phyloP scores from a whole-genome alignment of 2,797 vertebrate genomes.

The Aldrovandia affinis region DNA sequence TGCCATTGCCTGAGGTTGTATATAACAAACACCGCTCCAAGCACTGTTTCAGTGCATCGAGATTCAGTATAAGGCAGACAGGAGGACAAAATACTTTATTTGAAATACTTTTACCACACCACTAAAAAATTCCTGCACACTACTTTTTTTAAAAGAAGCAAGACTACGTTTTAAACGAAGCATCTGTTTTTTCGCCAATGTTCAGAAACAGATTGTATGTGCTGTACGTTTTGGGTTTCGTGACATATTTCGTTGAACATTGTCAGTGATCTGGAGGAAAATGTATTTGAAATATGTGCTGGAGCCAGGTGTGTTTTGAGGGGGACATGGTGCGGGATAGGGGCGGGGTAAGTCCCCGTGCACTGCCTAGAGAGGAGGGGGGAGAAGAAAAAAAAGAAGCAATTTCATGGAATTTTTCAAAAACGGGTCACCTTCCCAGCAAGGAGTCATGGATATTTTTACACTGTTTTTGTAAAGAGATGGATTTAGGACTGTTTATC shows the following conservation, averaged over 20 bases:
- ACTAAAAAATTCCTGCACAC: background rate
- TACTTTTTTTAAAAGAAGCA: too few relatives aligned
- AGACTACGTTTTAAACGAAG: background rate
- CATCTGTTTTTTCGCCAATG: background rate
- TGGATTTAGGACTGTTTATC: background rate
- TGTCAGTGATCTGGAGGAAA: too few relatives aligned
- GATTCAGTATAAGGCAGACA: background rate
- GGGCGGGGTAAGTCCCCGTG: too few relatives aligned
- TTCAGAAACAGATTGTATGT: background rate
- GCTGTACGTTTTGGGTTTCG: background rate
- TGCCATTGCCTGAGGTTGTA: background rate
- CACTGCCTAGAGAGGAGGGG: too few relatives aligned
- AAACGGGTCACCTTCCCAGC: too few relatives aligned
- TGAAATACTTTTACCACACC: background rate
- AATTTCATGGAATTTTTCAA: too few relatives aligned
- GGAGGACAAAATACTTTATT: background rate
- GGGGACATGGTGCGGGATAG: too few relatives aligned
- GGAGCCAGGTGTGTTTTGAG: too few relatives aligned
- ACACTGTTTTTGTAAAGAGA: background rate
- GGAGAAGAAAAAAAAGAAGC: too few relatives aligned
- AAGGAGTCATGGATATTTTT: background rate
- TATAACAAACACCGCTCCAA: background rate
- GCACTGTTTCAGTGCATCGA: background rate
- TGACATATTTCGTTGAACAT: too few relatives aligned
- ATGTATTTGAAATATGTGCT: too few relatives aligned